These are phyloP conservation scores for Plotosus lineatus DNA, from an alignment of 2,113 vertebrate species.

Conservation along the genomic window DNA sequence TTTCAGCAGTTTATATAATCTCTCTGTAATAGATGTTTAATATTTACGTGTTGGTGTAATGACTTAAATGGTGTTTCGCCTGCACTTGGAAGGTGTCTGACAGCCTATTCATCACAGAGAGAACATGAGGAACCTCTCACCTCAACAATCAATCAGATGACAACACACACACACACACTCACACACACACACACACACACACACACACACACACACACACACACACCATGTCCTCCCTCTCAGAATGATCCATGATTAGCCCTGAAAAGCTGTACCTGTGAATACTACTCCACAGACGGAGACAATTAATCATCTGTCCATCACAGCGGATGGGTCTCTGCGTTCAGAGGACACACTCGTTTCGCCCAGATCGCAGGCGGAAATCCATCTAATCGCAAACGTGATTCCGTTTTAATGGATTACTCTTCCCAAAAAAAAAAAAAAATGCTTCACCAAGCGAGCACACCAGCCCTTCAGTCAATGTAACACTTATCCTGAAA, in stretches of 20 bases:
- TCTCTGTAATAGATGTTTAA: slow-evolving; percentile 75
- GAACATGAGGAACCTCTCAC: slow-evolving; percentile 70
- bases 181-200: slow-evolving; percentile 33
- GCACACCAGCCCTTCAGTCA: slow-evolving; percentile 10
- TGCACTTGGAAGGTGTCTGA: slow-evolving; percentile 70
- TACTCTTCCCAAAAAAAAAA: too few relatives aligned
- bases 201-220: slow-evolving; percentile 54
- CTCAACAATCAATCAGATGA: slow-evolving; percentile 77
- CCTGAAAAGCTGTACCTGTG: slow-evolving; percentile 47
- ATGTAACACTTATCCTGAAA: neutral
- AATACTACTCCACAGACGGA: slow-evolving; percentile 40
- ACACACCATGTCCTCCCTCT: slow-evolving; percentile 9
- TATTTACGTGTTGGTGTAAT: slow-evolving; percentile 77
- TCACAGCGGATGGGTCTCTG: slow-evolving; percentile 39
- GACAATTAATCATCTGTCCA: slow-evolving; percentile 54
- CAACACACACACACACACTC: slow-evolving; percentile 57
- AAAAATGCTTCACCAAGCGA: neutral
- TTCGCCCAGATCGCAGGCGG: slow-evolving; percentile 32
- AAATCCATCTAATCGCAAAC: slow-evolving; percentile 54
- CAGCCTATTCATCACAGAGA: slow-evolving; percentile 80
- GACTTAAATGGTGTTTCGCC: slow-evolving; percentile 62
- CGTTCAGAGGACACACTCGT: slow-evolving; percentile 39
- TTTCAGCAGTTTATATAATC: slow-evolving; percentile 65
- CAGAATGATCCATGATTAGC: slow-evolving; percentile 50
- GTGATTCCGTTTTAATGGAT: slow-evolving; percentile 44